phyloP scores from a whole-genome alignment of 2,797 vertebrate species.

The Nasua narica region DNA sequence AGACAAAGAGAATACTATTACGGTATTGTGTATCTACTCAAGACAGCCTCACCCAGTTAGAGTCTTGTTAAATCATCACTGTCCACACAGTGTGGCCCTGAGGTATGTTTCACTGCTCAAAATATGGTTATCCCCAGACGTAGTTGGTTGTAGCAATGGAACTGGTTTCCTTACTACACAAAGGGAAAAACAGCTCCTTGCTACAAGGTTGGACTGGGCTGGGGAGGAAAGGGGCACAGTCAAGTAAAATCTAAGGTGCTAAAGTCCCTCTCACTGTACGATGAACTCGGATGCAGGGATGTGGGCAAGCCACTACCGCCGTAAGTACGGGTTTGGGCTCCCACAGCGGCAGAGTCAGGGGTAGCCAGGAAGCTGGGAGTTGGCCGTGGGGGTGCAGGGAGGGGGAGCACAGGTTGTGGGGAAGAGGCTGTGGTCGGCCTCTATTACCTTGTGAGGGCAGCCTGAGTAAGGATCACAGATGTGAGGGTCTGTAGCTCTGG shows the following conservation, averaged over 20 bases:
- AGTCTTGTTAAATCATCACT: neutral
- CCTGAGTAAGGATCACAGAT: neutral
- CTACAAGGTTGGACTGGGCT: neutral
- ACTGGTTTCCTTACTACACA: neutral
- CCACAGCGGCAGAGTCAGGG: rapidly evolving
- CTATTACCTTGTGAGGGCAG: neutral
- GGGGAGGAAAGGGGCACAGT: neutral
- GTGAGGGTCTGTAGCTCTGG: neutral
- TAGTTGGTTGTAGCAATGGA: neutral
- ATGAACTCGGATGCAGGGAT: neutral
- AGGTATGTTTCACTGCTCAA: neutral
- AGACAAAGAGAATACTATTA: neutral
- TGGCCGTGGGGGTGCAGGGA: neutral
- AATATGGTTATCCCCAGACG: neutral
- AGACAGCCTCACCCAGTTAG: neutral
- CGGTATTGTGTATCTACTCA: rapidly evolving
- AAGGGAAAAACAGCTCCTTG: neutral
- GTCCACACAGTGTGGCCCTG: neutral
- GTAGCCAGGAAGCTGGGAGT: neutral
- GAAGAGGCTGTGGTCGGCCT: neutral
- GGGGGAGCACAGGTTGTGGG: neutral
- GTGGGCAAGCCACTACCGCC: neutral
- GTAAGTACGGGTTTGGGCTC: neutral
- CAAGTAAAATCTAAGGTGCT: neutral
- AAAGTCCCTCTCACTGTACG: neutral